phyloP scores from a whole-genome alignment of 2,888 invertebrate genomes.

The Tupiocoris notatus region DNA sequence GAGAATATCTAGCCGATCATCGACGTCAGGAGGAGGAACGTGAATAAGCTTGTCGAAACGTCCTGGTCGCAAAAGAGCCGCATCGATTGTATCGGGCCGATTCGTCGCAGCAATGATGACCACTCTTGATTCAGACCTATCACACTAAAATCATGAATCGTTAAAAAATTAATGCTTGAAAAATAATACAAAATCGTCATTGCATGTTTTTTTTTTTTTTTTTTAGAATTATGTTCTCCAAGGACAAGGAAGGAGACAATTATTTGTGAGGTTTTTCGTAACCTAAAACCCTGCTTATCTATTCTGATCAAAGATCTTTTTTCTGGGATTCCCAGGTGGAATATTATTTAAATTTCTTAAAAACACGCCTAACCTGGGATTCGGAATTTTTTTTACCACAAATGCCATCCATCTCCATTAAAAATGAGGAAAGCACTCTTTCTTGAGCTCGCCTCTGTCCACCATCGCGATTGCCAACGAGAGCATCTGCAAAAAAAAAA shows the following conservation, averaged over 20 bases:
- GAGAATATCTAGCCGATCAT: slow-evolving; percentile 58
- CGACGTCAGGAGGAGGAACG: slow-evolving; percentile 61
- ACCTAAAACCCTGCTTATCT: too few relatives aligned
- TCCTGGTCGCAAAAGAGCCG: slow-evolving; percentile 64
- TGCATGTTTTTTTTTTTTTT: not conserved
- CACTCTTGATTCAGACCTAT: slow-evolving; percentile 52
- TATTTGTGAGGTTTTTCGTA: not conserved
- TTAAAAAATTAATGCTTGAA: too few relatives aligned
- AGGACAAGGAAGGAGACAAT: not conserved
- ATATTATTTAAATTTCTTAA: too few relatives aligned
- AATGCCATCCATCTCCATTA: slow-evolving; percentile 68
- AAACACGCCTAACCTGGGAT: slow-evolving; percentile 13
- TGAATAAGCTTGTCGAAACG: slow-evolving; percentile 63
- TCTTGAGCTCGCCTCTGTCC: slow-evolving; percentile 58
- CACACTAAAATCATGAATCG: too few relatives aligned
- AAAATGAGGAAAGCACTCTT: slow-evolving; percentile 61
- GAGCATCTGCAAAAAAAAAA: slow-evolving; percentile 55
- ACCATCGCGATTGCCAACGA: slow-evolving; percentile 56
- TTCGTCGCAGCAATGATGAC: slow-evolving; percentile 67
- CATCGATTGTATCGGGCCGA: slow-evolving; percentile 63
- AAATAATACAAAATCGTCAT: not conserved
- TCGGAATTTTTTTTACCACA: slow-evolving; percentile 52
- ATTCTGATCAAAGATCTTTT: too few relatives aligned
- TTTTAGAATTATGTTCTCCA: not conserved
- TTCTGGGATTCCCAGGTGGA: too few relatives aligned